Conservation (phyloP, 2,888 invertebrate genomes). For the Drosophila melanosoma region DNA sequence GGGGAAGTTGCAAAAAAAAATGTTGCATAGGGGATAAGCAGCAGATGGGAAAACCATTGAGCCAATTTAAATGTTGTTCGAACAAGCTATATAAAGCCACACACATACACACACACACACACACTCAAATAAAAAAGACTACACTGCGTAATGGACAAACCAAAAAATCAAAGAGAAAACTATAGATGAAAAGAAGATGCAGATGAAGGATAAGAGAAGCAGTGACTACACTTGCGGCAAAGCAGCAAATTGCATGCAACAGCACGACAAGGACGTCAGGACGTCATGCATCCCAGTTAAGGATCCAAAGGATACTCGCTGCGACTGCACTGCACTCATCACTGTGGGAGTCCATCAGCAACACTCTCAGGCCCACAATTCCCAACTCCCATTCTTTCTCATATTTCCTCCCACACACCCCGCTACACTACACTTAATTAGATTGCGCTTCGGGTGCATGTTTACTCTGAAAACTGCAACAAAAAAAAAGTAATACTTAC, state of each 20-base stretch:
- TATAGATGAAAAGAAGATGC: neutral
- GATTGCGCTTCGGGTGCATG: constrained; percentile 77
- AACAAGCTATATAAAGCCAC: constrained; percentile 51
- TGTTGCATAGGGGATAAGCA: constrained; percentile 2
- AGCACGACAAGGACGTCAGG: constrained; percentile 50
- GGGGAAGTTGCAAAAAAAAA: neutral
- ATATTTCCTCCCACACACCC: constrained; percentile 1
- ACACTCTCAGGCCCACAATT: neutral
- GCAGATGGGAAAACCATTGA: constrained; percentile 68
- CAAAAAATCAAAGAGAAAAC: constrained; percentile 50
- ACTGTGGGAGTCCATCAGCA: constrained; percentile 53
- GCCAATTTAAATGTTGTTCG: constrained; percentile 75
- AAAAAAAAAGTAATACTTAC: constrained; percentile 12
- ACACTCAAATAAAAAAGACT: constrained; percentile 7
- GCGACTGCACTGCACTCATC: constrained; percentile 26
- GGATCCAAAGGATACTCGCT: constrained; percentile 29
- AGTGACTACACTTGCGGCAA: constrained; percentile 46
- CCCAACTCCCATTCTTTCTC: no score
- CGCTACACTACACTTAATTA: constrained; percentile 70
- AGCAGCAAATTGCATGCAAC: constrained; percentile 64
- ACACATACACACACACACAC: constrained; percentile 9
- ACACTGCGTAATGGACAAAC: constrained; percentile 52
- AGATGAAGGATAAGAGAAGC: constrained; percentile 14
- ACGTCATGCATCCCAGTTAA: constrained; percentile 30
- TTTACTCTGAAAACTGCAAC: constrained; percentile 54